These are phyloP conservation scores for Illadopsis cleaveri DNA, from an alignment of 2,113 vertebrate genomes.

Conservation along the genomic window DNA sequence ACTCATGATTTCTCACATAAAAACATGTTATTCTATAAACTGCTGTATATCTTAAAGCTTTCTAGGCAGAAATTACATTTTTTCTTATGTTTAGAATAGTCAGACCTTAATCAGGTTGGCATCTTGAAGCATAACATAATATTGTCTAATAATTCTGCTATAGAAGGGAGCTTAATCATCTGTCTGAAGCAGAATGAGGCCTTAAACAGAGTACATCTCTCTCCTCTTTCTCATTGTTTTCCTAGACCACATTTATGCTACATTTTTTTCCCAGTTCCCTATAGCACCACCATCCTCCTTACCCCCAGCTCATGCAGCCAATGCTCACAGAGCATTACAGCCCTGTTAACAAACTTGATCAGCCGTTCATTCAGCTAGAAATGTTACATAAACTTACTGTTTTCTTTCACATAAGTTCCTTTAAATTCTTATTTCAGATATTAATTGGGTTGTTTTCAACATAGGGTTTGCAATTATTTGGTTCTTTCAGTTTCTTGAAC, in stretches of 20 bases:
- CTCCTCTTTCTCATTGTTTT: background rate
- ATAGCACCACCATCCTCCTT: background rate
- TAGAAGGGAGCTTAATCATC: background rate
- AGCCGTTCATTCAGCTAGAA: background rate
- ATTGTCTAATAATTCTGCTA: background rate
- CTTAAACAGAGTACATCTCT: background rate
- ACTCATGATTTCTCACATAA: background rate
- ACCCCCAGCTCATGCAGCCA: accelerated
- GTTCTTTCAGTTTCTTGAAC: background rate
- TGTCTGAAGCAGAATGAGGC: background rate
- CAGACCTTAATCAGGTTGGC: background rate
- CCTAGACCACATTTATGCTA: background rate
- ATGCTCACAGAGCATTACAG: background rate
- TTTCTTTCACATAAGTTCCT: background rate
- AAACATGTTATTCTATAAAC: background rate
- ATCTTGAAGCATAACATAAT: background rate
- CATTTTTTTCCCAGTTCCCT: background rate
- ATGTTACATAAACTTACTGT: background rate
- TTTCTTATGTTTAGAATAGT: background rate
- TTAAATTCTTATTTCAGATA: background rate
- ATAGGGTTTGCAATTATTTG: background rate
- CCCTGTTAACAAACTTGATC: background rate
- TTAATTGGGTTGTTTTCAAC: background rate
- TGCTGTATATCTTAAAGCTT: background rate
- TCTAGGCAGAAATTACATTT: background rate